Evolutionary conservation across 2,113 vertebrate genomes (phyloP).

Genomic region (Bubo blakistoni): DNA sequence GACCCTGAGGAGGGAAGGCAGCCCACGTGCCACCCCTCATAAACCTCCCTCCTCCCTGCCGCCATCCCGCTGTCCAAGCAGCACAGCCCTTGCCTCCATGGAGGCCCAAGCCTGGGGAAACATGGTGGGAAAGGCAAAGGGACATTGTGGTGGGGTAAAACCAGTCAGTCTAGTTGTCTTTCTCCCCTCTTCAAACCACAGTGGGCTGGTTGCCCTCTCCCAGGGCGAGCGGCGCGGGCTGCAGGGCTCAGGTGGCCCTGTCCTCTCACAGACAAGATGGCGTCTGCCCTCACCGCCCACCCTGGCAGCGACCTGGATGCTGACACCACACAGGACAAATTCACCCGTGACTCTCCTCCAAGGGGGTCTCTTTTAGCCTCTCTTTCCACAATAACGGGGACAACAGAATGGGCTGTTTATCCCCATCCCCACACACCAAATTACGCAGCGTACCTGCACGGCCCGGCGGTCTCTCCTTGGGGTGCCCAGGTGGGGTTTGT

Average conservation of each 20-base stretch:
- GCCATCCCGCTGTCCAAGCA: neutral
- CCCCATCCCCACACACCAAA: neutral
- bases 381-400: conserved; percentile 7
- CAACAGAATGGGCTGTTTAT: neutral
- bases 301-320: neutral
- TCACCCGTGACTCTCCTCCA: neutral
- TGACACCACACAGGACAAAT: neutral
- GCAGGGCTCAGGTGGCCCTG: neutral
- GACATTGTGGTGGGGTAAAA: neutral
- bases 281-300: fast-evolving
- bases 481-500: neutral
- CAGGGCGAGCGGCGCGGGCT: fast-evolving
- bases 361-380: neutral
- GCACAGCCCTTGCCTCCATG: neutral
- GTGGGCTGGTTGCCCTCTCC: conserved; percentile 48
- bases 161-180: conserved; percentile 75
- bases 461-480: neutral
- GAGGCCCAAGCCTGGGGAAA: neutral
- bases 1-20: neutral
- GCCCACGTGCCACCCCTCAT: neutral
- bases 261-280: neutral
- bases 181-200: conserved; percentile 48
- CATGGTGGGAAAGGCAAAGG: neutral
- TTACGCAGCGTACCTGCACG: neutral
- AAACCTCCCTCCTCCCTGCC: neutral